Percentiles rank a stretch among this genome's conserved stretches.
These are phyloP conservation scores for Druceiella hillmani DNA, from an alignment of 2,888 invertebrate genomes.

Conservation along the genomic window DNA sequence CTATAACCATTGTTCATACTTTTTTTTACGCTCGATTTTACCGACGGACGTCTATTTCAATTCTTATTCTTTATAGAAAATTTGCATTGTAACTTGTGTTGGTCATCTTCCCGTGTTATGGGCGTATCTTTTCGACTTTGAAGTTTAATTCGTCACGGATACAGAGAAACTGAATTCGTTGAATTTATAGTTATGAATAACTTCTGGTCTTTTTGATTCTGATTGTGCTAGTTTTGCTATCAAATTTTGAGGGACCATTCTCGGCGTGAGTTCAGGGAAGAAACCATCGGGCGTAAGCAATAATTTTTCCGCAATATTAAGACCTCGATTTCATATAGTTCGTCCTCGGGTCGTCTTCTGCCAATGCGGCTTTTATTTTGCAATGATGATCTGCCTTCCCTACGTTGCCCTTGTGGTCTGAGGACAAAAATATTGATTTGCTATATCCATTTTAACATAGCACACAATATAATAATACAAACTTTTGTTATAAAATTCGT, in stretches of 20 bases:
- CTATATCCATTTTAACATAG: slow-evolving; percentile 83
- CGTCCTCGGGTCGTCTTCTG: slow-evolving; percentile 72
- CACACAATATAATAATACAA: too few species aligned
- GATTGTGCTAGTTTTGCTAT: slow-evolving; percentile 76
- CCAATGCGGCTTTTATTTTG: slow-evolving; percentile 71
- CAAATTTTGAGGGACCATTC: slow-evolving; percentile 96
- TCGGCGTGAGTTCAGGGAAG: slow-evolving; percentile 90
- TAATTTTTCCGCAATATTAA: slow-evolving; percentile 64
- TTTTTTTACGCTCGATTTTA: slow-evolving; percentile 80
- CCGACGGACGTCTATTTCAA: slow-evolving; percentile 85
- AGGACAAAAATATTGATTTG: slow-evolving; percentile 80
- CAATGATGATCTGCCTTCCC: slow-evolving; percentile 80
- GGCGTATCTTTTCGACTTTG: too few species aligned
- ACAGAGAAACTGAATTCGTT: slow-evolving; percentile 98
- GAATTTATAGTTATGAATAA: slow-evolving; percentile 65
- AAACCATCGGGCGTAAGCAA: slow-evolving; percentile 82
- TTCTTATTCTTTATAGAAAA: slow-evolving; percentile 88
- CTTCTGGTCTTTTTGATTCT: slow-evolving; percentile 61
- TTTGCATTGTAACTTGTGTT: slow-evolving; percentile 93
- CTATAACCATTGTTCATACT: slow-evolving; percentile 75
- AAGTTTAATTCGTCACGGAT: slow-evolving; percentile 94
- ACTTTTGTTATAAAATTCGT: too few species aligned
- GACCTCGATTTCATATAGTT: slow-evolving; percentile 60
- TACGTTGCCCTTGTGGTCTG: slow-evolving; percentile 87
- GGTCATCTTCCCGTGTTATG: slow-evolving; percentile 92